phyloP scores from a whole-genome alignment of 2,888 invertebrate species.

The Metalampra italica region DNA sequence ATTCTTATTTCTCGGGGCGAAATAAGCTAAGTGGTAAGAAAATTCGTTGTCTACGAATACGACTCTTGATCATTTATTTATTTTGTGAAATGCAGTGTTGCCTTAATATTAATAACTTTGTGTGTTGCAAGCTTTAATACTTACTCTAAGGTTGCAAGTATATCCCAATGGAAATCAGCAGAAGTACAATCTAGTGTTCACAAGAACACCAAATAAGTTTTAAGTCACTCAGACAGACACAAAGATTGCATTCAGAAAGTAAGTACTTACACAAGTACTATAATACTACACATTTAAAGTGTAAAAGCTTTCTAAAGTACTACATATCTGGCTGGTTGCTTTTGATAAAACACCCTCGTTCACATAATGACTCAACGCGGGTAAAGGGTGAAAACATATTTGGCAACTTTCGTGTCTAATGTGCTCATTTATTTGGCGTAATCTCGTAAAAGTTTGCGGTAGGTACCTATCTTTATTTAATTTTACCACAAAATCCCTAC shows the following conservation, averaged over 20 bases:
- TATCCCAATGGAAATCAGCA: no score
- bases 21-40: no score
- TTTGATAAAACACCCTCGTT: slow-evolving; percentile 47
- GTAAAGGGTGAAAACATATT: slow-evolving; percentile 44
- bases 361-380: slow-evolving; percentile 34
- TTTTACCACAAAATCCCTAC: slow-evolving; percentile 11
- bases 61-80: no score
- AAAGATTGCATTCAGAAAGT: neutral
- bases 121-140: no score
- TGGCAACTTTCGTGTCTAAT: slow-evolving; percentile 42
- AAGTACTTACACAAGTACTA: neutral
- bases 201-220: neutral
- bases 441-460: slow-evolving; percentile 47
- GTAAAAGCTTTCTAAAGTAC: slow-evolving; percentile 37
- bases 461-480: slow-evolving; percentile 23
- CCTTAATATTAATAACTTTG: no score
- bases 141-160: no score
- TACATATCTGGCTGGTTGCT: slow-evolving; percentile 19
- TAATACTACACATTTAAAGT: slow-evolving; percentile 14
- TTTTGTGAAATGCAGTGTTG: no score
- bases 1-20: no score
- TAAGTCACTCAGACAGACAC: neutral
- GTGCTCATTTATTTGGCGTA: slow-evolving; percentile 48
- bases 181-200: neutral
- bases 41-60: no score